Percentiles rank a stretch among this genome's conserved stretches.
Conservation (phyloP, 2,888 invertebrate genomes). For the Amblyjoppa fuscipennis region DNA sequence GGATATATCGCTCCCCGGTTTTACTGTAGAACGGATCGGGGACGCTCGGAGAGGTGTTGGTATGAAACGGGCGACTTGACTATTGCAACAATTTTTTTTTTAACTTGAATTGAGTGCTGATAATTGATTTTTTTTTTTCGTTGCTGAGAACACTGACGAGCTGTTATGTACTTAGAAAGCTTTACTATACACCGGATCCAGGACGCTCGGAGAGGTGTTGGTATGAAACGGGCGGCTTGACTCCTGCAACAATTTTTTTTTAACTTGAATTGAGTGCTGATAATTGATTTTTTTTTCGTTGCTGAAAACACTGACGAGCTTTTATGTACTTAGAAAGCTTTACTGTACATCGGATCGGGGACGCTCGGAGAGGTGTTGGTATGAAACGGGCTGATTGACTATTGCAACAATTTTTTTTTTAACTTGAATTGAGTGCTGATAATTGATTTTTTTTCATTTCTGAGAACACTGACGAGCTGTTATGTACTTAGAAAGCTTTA, state of each 20-base stretch:
- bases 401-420: not conserved
- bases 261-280: not conserved
- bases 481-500: too few relatives aligned
- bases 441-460: not conserved
- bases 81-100: not conserved
- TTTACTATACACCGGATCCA: too few relatives aligned
- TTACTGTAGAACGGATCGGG: not conserved
- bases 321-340: too few relatives aligned
- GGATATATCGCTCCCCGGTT: conserved; percentile 17
- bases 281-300: not conserved
- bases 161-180: too few relatives aligned
- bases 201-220: too few relatives aligned
- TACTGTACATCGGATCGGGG: not conserved
- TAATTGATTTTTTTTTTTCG: not conserved
- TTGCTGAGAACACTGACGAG: not conserved
- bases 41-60: not conserved
- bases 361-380: not conserved
- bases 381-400: not conserved
- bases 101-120: not conserved
- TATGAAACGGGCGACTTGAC: not conserved
- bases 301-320: not conserved
- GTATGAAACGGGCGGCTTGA: too few relatives aligned
- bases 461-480: not conserved
- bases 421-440: not conserved
- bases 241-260: too few relatives aligned